A percentile compares a stretch with the other conserved stretches of the same genome.
Conservation (phyloP, 2,888 invertebrate species). For the Azorinus chamasolen region DNA sequence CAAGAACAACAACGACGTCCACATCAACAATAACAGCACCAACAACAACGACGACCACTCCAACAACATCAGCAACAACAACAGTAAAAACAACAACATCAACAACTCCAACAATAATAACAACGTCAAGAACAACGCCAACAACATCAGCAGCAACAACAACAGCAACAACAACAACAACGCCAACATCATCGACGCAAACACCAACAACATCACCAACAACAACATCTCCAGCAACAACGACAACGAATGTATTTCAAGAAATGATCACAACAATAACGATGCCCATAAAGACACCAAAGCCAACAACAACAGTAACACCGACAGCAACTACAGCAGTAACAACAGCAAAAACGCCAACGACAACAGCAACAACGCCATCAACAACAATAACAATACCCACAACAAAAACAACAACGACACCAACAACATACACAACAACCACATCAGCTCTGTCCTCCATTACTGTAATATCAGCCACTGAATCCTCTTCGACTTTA, state of each 20-base stretch:
- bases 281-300: neutral
- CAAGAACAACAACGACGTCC: too few species aligned
- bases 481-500: too few species aligned
- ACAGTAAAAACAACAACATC: too few species aligned
- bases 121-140: too few species aligned
- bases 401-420: neutral
- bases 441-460: too few species aligned
- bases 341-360: neutral
- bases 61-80: too few species aligned
- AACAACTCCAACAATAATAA: too few species aligned
- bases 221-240: neutral
- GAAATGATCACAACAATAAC: neutral
- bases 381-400: neutral
- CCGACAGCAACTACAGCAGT: neutral
- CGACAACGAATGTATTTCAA: neutral
- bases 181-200: neutral
- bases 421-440: neutral
- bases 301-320: neutral
- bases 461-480: too few species aligned
- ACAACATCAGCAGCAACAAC: neutral
- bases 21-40: too few species aligned
- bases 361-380: neutral
- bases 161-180: neutral
- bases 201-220: neutral
- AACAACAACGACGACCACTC: too few species aligned